A percentile compares a stretch with the other conserved stretches of the same genome.
These are phyloP conservation scores for Cheilosia vernalis DNA, from an alignment of 2,888 invertebrate genomes.

Conservation along the genomic window DNA sequence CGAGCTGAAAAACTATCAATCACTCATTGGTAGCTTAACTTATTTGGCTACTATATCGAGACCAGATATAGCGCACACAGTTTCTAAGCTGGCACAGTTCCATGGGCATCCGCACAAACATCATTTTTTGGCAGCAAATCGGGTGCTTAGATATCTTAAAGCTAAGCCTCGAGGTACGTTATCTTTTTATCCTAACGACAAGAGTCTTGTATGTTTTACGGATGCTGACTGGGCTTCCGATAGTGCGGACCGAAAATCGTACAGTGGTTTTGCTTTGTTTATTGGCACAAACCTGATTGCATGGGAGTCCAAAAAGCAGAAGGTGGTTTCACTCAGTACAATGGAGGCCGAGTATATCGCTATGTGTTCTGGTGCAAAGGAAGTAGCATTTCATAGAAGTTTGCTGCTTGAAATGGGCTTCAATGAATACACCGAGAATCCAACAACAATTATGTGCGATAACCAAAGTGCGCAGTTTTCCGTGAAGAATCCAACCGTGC, in stretches of 20 bases:
- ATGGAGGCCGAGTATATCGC: slow-evolving; percentile 75
- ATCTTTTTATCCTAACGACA: slow-evolving; percentile 7
- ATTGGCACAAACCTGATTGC: slow-evolving; percentile 45
- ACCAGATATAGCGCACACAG: too few species aligned
- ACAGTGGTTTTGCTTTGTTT: slow-evolving; percentile 55
- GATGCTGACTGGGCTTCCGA: slow-evolving; percentile 74
- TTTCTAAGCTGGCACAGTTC: too few species aligned
- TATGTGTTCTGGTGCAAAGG: slow-evolving; percentile 52
- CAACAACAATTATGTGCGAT: too few species aligned
- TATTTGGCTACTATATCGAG: too few species aligned
- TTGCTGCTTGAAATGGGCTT: slow-evolving; percentile 53
- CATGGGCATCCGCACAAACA: too few species aligned
- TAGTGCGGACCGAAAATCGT: slow-evolving; percentile 58
- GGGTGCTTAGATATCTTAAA: too few species aligned
- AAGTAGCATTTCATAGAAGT: slow-evolving; percentile 54
- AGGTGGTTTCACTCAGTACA: slow-evolving; percentile 47
- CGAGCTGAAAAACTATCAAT: too few species aligned
- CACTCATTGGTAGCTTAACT: too few species aligned
- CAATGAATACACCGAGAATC: not conserved
- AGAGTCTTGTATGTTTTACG: slow-evolving; percentile 62
- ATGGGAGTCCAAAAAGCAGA: slow-evolving; percentile 71
- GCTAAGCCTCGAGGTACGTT: slow-evolving; percentile 14
- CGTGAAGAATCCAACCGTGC: slow-evolving; percentile 4
- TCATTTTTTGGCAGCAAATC: too few species aligned
- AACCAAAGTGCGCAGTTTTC: too few species aligned